Base-by-base conservation (phyloP, 1,140 invertebrate species). In the Heliothis subflexa region DNA sequence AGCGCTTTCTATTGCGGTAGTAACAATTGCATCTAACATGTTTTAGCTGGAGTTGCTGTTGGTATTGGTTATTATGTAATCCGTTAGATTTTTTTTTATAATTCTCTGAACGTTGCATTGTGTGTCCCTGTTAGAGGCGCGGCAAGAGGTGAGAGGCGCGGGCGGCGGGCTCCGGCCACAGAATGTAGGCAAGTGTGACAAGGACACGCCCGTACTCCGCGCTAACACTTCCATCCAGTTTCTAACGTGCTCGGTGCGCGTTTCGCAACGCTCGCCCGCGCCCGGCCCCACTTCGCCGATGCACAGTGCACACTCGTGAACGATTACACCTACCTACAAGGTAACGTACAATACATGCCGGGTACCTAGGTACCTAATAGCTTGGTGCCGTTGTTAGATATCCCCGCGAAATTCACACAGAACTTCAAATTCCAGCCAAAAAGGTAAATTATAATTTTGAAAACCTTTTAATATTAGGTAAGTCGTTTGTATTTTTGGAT, bases 101-200 rank as follows among this genome's bases (percentile, higher is more conserved):
- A 83, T 81, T 88, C 84, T 82, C 84, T 86, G 82, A 90, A 80
- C 77, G 85, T 90, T 88, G 88, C 87, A 93, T 94, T 94, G 91
- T 92, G 87, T 90, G 88, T 90, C 86, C 83, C 87, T 90, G 84
- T 85, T 85, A 86, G 83, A 78, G 85, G 83, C 76, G 79, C 74
- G 83, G 80, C 79, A 78, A 85, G 82, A 83, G 85, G 62, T 79
- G 45, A 52, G 87, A 68, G 84, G 88, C 62, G 89, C 86, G 87
- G 88, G 87, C 83, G 86, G 86, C 78, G 83, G 81, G 75, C 78
- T 81, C 78, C 84, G 82, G 84, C 83, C 81, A 85, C 86, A 90
- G 91, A 94, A 94, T 94, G 93, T 93, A 93, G 93, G 93, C 91
- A 94, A 94, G 86, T 92, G 91, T 94, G 93, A 93, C 93, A 94